Base-by-base conservation (phyloP, 1,140 invertebrate species). In the Cotesia glomerata region DNA sequence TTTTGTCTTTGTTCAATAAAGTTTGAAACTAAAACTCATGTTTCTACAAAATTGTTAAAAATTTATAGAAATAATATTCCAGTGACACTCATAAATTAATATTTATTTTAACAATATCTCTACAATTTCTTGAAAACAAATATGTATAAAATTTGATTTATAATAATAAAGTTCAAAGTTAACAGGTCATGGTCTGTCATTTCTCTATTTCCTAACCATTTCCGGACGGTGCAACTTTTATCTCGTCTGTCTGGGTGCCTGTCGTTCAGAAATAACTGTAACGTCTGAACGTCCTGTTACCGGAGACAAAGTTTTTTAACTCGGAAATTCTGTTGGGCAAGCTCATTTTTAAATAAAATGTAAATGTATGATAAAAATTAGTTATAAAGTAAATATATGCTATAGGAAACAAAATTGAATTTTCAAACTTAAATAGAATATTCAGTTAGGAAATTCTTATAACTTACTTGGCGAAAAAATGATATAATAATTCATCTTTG, bases 191-290 rank as follows among this genome's bases (percentile, higher is more conserved):
- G 49, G 52, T 32, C 14, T 71, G 61, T 62, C 61, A 72, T 65
- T 77, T 77, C 76, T 78, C 70, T 70, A 81, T 82, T 82, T 82
- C 77, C 80, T 51, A 73, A 63, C 74, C 81, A 82, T 82, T 81
- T 82, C 79, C 81, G 76, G 45, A 67, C 52, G 52, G 65, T 8
- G 16, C 18, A 78, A 65, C 68, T 71, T 80, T 76, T 75, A 69
- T 69, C 54, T 52, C 35, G 49, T 32, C 65, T 35, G 59, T 16
- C 54, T 34, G 3, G 26, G 26, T 26, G 36, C 51, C 34, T 35
- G 9, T 35, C 36, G 39, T 32, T 63, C 5, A 35, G 26, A 14
- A 35, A 64, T 49, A 36, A 49, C 59, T 16, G 34, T 62, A 34
- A 62, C 5, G 45, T 45, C 65, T 67, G 51, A 52, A 56, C 8